Evolutionary conservation across 1,140 invertebrate species (phyloP).

Genomic region (Drosophila ananassae): DNA sequence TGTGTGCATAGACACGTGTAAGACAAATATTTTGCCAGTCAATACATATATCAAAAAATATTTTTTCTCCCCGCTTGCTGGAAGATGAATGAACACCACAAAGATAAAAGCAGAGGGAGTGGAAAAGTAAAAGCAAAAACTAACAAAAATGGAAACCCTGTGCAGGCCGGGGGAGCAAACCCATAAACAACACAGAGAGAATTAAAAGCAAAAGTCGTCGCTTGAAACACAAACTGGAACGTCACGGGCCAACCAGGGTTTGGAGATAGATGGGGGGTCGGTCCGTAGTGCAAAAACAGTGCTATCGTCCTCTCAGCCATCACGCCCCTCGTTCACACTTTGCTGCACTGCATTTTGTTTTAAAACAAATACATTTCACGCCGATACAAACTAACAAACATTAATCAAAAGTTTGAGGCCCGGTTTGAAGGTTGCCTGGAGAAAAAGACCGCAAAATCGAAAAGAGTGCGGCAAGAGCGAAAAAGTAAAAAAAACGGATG

Average conservation of each 20-base stretch:
- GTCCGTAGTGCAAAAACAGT: conserved; percentile 3
- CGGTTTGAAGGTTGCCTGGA: conserved; percentile 58
- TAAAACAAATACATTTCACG: conserved; percentile 77
- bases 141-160: conserved; percentile 8
- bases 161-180: conserved; percentile 16
- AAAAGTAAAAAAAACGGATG: background rate
- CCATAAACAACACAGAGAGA: conserved; percentile 33
- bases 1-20: conserved; percentile 66
- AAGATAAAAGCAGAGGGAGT: conserved; percentile 32
- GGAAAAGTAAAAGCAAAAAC: conserved; percentile 24
- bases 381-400: conserved; percentile 72
- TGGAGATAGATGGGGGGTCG: background rate
- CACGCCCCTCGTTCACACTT: conserved; percentile 43
- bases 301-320: conserved; percentile 22
- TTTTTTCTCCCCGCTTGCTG: conserved; percentile 53
- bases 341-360: conserved; percentile 65
- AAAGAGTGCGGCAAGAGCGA: conserved; percentile 12
- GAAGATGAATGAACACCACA: conserved; percentile 69
- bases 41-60: conserved; percentile 79
- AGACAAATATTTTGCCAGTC: conserved; percentile 80
- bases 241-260: background rate
- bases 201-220: conserved; percentile 47
- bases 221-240: conserved; percentile 9
- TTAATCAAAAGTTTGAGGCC: conserved; percentile 75
- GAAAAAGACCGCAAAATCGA: conserved; percentile 39